phyloP scores from a whole-genome alignment of 2,888 invertebrate species.

The Chymomyza caudatula region DNA sequence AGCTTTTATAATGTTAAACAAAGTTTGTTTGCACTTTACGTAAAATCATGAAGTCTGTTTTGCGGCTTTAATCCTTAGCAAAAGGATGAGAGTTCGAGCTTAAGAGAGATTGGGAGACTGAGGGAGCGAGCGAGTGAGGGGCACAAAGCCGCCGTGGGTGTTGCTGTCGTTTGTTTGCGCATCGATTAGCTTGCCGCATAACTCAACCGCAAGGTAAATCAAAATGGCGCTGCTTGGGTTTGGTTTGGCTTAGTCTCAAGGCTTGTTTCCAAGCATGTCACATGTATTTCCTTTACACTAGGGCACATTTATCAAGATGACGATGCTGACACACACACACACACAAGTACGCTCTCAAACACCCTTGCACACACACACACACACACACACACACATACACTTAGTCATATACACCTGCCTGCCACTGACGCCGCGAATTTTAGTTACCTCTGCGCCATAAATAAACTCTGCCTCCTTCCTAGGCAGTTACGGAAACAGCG shows the following conservation, averaged over 20 bases:
- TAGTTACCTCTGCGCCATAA: constrained; percentile 46
- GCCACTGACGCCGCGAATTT: constrained; percentile 3
- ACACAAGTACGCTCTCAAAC: not conserved
- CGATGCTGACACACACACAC: constrained; percentile 24
- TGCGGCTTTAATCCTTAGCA: not conserved
- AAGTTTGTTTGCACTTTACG: not conserved
- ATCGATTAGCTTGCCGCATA: constrained; percentile 28
- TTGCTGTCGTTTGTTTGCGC: not conserved
- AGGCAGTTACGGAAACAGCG: not conserved
- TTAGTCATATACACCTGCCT: not conserved
- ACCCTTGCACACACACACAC: constrained; percentile 4
- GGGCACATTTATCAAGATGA: constrained; percentile 51
- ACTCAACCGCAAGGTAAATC: constrained; percentile 11
- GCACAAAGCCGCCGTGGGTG: not conserved
- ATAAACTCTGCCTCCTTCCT: constrained; percentile 42
- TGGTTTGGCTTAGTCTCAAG: not conserved
- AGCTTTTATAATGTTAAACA: not conserved
- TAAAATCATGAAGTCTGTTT: not conserved
- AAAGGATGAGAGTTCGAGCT: no score
- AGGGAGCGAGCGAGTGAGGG: not conserved
- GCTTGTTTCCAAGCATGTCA: not conserved
- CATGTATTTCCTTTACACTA: not conserved
- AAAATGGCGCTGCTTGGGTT: not conserved
- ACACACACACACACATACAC: constrained; percentile 15
- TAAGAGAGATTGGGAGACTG: not conserved